phyloP scores from a whole-genome alignment of 2,797 vertebrate genomes.

The Cephalopachus bancanus region DNA sequence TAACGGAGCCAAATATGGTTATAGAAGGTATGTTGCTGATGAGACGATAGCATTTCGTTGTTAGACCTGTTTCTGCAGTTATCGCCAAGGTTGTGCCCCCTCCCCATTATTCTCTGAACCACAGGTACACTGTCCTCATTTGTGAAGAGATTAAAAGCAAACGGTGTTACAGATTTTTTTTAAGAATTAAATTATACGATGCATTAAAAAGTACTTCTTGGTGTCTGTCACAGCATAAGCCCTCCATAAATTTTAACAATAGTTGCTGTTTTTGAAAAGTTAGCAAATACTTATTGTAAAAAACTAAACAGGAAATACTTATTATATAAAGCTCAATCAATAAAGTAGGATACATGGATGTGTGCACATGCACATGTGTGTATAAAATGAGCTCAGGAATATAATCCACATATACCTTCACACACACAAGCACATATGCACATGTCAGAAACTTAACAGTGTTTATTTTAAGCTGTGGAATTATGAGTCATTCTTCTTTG shows the following conservation, averaged over 20 bases:
- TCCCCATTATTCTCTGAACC: not conserved
- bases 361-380: not conserved
- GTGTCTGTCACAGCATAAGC: not conserved
- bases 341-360: not conserved
- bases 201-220: not conserved
- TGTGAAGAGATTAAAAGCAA: not conserved
- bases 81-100: not conserved
- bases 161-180: not conserved
- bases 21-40: not conserved
- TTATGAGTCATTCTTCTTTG: slow-evolving; percentile 51
- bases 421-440: not conserved
- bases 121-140: not conserved
- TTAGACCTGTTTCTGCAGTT: not conserved
- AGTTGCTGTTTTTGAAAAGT: not conserved
- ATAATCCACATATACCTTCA: not conserved
- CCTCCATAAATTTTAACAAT: not conserved
- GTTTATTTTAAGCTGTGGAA: slow-evolving; percentile 23
- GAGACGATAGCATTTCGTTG: not conserved
- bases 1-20: fast-evolving
- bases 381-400: not conserved
- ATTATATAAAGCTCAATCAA: not conserved
- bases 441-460: not conserved
- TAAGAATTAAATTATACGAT: not conserved
- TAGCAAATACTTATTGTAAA: not conserved
- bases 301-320: not conserved